Evolutionary conservation across 2,113 vertebrate species (phyloP).

Genomic region (Phrynosoma platyrhinos): DNA sequence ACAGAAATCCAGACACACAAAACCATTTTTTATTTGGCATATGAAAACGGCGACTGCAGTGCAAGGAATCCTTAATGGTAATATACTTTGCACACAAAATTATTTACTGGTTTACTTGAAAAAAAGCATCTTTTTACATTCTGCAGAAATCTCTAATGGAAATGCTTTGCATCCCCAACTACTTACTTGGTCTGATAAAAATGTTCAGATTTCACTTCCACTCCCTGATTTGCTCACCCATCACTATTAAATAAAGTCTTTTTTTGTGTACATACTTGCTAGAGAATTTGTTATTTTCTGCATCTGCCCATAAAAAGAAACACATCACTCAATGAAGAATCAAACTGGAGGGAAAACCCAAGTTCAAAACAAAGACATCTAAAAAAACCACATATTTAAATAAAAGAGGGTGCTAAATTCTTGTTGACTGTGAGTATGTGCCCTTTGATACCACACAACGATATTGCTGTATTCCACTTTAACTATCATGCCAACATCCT

Average conservation of each 20-base stretch:
- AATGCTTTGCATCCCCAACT: not conserved
- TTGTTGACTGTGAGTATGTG: not conserved
- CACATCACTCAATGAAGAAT: not conserved
- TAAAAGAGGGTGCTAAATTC: not conserved
- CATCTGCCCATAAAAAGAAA: not conserved
- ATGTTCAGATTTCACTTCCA: not conserved
- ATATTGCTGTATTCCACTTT: too few relatives aligned
- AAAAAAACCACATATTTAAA: not conserved
- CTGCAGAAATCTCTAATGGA: slow-evolving; percentile 22
- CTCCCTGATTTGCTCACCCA: not conserved
- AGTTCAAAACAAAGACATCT: not conserved
- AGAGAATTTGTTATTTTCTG: not conserved
- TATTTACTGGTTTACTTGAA: slow-evolving; percentile 6
- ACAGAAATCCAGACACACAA: not conserved
- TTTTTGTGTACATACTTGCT: not conserved
- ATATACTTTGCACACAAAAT: not conserved
- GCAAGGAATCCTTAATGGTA: slow-evolving; percentile 17
- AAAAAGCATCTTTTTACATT: not conserved
- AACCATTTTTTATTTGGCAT: slow-evolving; percentile 25
- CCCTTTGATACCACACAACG: too few relatives aligned
- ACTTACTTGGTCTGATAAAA: slow-evolving; percentile 11
- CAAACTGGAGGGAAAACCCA: not conserved
- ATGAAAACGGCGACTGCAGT: slow-evolving; percentile 4
- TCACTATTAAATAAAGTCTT: not conserved
- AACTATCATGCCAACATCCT: too few relatives aligned